Percentiles rank a stretch among this genome's conserved stretches.
These are phyloP conservation scores for Thunnus maccoyii DNA, from an alignment of 2,113 vertebrate species.

Conservation along the genomic window DNA sequence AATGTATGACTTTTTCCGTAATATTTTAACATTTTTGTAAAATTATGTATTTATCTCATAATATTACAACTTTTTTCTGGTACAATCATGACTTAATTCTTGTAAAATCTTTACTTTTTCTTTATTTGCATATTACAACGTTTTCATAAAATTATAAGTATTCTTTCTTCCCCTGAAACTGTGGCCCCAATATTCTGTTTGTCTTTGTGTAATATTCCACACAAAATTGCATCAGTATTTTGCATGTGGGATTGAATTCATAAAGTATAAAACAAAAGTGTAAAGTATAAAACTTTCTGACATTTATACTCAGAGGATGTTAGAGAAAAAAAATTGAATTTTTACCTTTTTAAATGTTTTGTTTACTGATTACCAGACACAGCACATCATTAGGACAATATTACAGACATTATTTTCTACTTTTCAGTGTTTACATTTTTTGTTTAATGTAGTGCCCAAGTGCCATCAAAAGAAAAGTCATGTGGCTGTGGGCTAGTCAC, in stretches of 20 bases:
- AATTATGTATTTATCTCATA: not conserved
- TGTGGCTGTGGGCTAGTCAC: constrained; percentile 40
- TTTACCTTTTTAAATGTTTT: constrained; percentile 13
- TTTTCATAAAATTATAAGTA: not conserved
- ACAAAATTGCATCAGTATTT: constrained; percentile 6
- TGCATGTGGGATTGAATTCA: constrained; percentile 32
- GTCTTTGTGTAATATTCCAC: too few relatives aligned
- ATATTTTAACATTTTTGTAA: too few relatives aligned
- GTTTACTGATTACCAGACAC: constrained; percentile 1
- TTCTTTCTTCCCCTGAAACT: not conserved
- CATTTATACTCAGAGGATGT: constrained; percentile 11
- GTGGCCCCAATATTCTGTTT: not conserved
- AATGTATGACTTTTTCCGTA: too few relatives aligned
- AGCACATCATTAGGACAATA: not conserved
- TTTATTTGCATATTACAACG: not conserved
- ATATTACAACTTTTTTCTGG: not conserved
- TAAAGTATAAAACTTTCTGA: not conserved
- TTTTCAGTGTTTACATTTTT: constrained; percentile 57
- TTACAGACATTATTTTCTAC: not conserved
- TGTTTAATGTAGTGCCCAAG: constrained; percentile 50
- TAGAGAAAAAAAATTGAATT: not conserved
- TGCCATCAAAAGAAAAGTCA: constrained; percentile 47
- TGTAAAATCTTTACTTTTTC: not conserved
- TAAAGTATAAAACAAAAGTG: not conserved
- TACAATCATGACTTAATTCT: not conserved